Percentiles rank a stretch among this genome's conserved stretches.
Evolutionary conservation across 2,888 invertebrate species (phyloP).

Genomic region (Mesorhabditis spiculigera): DNA sequence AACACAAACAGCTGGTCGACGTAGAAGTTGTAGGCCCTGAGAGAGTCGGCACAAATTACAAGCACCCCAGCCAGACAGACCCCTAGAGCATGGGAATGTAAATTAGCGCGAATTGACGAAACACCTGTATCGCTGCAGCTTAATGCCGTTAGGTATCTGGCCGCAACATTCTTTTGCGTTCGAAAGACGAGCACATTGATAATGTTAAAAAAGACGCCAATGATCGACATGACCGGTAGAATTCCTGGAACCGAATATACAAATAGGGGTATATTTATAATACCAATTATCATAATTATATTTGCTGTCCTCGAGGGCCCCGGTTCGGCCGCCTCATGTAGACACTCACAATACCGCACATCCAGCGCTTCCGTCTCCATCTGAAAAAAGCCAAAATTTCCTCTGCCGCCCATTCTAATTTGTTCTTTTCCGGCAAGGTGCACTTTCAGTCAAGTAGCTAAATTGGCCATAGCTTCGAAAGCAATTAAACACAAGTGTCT

Average conservation of each 20-base stretch:
- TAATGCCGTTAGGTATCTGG: conserved; percentile 43
- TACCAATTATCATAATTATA: conserved; percentile 1
- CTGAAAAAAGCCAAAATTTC: too few species aligned
- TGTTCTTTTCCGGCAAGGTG: too few species aligned
- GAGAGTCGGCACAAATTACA: conserved; percentile 48
- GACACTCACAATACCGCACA: background rate
- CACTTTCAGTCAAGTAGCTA: too few species aligned
- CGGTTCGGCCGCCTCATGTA: conserved; percentile 5
- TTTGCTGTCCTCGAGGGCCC: conserved; percentile 5
- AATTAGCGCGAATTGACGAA: conserved; percentile 7
- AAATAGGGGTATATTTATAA: background rate
- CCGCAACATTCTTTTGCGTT: conserved; percentile 34
- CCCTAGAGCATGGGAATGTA: conserved; percentile 30
- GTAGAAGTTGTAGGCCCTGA: conserved; percentile 41
- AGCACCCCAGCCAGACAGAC: conserved; percentile 50
- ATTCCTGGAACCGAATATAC: conserved; percentile 7
- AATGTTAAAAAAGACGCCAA: conserved; percentile 43
- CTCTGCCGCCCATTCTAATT: too few species aligned
- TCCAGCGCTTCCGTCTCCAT: too few species aligned
- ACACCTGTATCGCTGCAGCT: conserved; percentile 48
- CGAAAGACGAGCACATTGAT: conserved; percentile 44
- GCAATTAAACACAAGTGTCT: too few species aligned
- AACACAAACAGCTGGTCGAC: conserved; percentile 50
- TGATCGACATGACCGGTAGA: conserved; percentile 36
- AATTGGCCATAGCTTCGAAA: too few species aligned